Base-by-base conservation (phyloP, 92 coral and sea anemone genomes). In the Umimayanthus chanpuru region DNA sequence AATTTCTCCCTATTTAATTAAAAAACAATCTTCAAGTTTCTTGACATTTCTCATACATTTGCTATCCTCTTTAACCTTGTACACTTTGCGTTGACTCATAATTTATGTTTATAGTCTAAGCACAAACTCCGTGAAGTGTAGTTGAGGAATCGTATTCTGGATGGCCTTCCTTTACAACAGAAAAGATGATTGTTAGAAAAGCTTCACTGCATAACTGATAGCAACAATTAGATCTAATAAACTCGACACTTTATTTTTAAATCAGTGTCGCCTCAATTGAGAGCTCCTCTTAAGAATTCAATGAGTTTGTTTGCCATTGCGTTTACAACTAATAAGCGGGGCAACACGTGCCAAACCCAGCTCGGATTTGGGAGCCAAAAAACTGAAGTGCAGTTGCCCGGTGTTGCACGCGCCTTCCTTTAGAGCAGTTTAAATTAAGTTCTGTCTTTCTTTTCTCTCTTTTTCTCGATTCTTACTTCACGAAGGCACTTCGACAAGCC, bases 321-420 rank as follows among this genome's bases (percentile, higher is more conserved):
- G 26, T 79, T 20, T 79, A 30, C 21, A 55, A 8, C 41, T 26
- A 18, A 4, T 29, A 55, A 38, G 61, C 41, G 86, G 0, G 29
- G 53, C 29, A 49, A 70, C 87, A 83, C 78, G 87, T 83, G 87
- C 73, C 49, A 25, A 25, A 53, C 65, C 40, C 11, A 26, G 2
- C 47, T 75, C 25, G 71, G 41, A 65, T 83, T 83, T 32, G 4
- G 74, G 28, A 4, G 6, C 67, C 3, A 44, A 16, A 18, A 83
- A 15, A 83, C 26, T 28, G 39, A 14, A 83, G 38, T 44, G 0
- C 64, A 83, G 79, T 81, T 83, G 87, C 87, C 26, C 49, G 77
- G 79, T 20, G 43, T 80, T 71, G 26, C 77, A 28, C 77, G 87
- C 77, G 65, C 78, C 78, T 3, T 29, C 68, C 20, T 70, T 82